phyloP scores from a whole-genome alignment of 1,140 invertebrate genomes.

The Drosophila santomea region DNA sequence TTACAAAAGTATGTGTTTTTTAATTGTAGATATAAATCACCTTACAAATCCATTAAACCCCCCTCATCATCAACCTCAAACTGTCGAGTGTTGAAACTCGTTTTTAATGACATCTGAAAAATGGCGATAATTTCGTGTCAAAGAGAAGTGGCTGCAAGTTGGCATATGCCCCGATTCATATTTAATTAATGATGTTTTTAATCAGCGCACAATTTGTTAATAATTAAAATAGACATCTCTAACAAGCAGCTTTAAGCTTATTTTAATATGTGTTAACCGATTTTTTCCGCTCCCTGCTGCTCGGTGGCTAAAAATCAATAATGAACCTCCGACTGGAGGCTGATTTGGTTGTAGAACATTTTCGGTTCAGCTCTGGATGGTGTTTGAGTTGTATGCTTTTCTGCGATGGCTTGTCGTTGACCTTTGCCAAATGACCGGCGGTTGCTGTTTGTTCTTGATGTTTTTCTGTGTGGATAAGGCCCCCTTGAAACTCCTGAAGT shows the following conservation, averaged over 20 bases:
- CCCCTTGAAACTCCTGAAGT: slow-evolving; percentile 5
- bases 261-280: slow-evolving; percentile 39
- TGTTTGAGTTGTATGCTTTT: slow-evolving; percentile 36
- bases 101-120: slow-evolving; percentile 62
- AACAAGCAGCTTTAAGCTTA: slow-evolving; percentile 33
- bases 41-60: slow-evolving; percentile 5
- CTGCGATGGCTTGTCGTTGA: slow-evolving; percentile 28
- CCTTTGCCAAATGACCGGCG: slow-evolving; percentile 40
- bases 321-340: slow-evolving; percentile 28
- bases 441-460: slow-evolving; percentile 6
- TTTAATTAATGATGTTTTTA: slow-evolving; percentile 71
- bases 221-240: slow-evolving; percentile 52
- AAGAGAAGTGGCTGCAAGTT: slow-evolving; percentile 9
- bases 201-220: slow-evolving; percentile 62
- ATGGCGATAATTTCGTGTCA: slow-evolving; percentile 45
- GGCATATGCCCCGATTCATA: slow-evolving; percentile 35
- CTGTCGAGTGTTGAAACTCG: slow-evolving; percentile 50
- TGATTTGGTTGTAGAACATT: slow-evolving; percentile 17
- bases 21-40: neutral
- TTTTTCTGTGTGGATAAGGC: slow-evolving; percentile 6
- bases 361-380: slow-evolving; percentile 14
- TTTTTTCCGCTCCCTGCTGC: slow-evolving; percentile 6
- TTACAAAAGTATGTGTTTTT: slow-evolving; percentile 1
- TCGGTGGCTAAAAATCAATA: slow-evolving; percentile 48
- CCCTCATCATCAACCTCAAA: neutral